phyloP scores from a whole-genome alignment of 2,797 vertebrate species.

The Mallotus villosus region DNA sequence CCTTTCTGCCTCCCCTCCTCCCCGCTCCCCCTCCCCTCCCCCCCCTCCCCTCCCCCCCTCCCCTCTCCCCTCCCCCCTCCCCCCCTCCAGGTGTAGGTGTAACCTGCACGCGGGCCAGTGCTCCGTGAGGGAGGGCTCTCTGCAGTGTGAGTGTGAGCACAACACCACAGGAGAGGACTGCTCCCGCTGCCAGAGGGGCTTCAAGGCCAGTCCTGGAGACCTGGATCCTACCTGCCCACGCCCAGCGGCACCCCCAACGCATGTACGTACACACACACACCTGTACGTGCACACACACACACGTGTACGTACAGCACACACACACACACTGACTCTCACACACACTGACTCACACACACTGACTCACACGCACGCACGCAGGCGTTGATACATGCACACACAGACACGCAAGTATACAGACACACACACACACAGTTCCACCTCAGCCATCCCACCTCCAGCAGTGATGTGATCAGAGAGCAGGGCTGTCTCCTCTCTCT shows the following conservation, averaged over 20 bases:
- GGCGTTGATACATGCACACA: not conserved
- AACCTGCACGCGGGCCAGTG: conserved; percentile 90
- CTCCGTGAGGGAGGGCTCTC: conserved; percentile 78
- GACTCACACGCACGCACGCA: not conserved
- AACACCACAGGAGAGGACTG: conserved; percentile 93
- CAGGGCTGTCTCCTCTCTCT: too few relatives aligned
- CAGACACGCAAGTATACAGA: not conserved
- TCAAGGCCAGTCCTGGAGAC: conserved; percentile 84
- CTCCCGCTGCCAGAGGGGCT: conserved; percentile 81
- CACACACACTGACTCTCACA: conserved; percentile 6
- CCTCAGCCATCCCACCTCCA: not conserved
- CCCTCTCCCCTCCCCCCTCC: not conserved
- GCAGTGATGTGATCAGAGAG: not conserved
- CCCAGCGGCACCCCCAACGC: conserved; percentile 86
- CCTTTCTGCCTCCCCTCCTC: too few relatives aligned
- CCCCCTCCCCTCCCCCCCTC: not conserved
- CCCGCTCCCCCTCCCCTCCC: too few relatives aligned
- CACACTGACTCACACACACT: conserved; percentile 1
- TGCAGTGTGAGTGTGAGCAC: conserved; percentile 93
- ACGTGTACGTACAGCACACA: not conserved
- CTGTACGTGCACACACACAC: conserved; percentile 10
- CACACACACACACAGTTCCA: not conserved
- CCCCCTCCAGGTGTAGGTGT: conserved; percentile 85
- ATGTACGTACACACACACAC: conserved; percentile 65
- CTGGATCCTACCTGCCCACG: conserved; percentile 89